phyloP scores from a whole-genome alignment of 2,113 vertebrate genomes.

The Periophthalmus modestus region DNA sequence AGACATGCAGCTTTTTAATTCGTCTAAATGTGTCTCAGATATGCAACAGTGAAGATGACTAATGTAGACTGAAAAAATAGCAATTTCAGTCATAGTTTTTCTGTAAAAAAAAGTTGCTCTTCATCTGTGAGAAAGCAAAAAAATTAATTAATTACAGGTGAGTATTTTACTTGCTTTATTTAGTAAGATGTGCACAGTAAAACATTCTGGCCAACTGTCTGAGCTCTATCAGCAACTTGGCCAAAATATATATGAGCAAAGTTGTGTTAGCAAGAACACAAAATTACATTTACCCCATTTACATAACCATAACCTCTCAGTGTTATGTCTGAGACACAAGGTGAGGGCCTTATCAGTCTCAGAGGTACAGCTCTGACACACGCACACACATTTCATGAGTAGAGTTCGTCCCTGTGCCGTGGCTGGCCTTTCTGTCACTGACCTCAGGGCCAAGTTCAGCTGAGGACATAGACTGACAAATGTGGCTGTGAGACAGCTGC shows the following conservation, averaged over 20 bases:
- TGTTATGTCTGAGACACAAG: conserved; percentile 35
- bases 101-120: not conserved
- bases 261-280: not conserved
- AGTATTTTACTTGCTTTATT: not conserved
- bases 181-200: not conserved
- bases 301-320: conserved; percentile 20
- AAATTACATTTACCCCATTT: not conserved
- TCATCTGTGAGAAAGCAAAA: not conserved
- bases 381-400: conserved; percentile 35
- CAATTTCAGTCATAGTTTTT: not conserved
- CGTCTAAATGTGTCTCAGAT: conserved; percentile 7
- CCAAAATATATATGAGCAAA: not conserved
- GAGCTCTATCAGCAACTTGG: not conserved
- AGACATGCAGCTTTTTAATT: conserved; percentile 38
- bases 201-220: not conserved
- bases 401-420: not conserved
- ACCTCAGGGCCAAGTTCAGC: conserved; percentile 57
- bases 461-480: conserved; percentile 66
- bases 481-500: conserved; percentile 72
- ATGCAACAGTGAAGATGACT: not conserved
- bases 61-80: not conserved
- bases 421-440: conserved; percentile 31
- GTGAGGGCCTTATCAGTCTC: conserved; percentile 55
- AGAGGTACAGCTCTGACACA: conserved; percentile 70
- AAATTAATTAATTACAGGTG: not conserved